Base-by-base conservation (phyloP, 2,888 invertebrate genomes). In the Automeris io region DNA sequence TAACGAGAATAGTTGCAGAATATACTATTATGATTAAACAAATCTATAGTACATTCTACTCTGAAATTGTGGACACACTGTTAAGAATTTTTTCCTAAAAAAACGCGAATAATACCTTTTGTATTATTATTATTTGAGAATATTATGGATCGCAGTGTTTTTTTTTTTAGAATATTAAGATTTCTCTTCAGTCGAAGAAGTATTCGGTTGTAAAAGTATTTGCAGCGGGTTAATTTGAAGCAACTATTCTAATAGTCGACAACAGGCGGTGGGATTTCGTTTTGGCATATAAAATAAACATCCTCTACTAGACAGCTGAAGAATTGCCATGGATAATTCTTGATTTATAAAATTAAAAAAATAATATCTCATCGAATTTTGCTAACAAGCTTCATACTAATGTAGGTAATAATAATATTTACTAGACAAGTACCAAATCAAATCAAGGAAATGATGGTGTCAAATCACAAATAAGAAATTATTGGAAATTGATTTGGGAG, bases 271-370 rank as follows among this genome's bases (percentile, higher is more conserved):
- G 41, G 41, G 37, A 40, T 36, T 39, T 42, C 34, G 37, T 39
- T 50, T 47, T 42, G 41, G 39, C n/a, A 37, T 35, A 12, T 40
- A 40, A 47, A 42, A 41, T 48, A 51, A 47, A 51, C 47, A 48
- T 41, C 42, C 41, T 40, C 40, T 25, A 39, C 35, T 37, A 37
- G 39, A 44, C 35, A 19, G 40, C 35, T 24, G 32, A 40, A 33
- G 33, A 37, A 46, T 43, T 41, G 33, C 16, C 35, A 40, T 40
- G 26, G 29, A 41, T 37, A 39, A 26, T 19, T 34, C 18, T 16
- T 18, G 11, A 31, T 37, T 36, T 31, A 35, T n/a, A 25, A 37
- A 37, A 32, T 37, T 7, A 31, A 23, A 29, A 8, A 19, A 9
- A 18, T 25, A 12, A 12, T 12, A 13, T 1, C 12, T 11, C 7